Evolutionary conservation across 2,888 invertebrate species (phyloP), one percentile per base, ranked within the genome.

Genomic region (Lasioglossum zephyrum): DNA sequence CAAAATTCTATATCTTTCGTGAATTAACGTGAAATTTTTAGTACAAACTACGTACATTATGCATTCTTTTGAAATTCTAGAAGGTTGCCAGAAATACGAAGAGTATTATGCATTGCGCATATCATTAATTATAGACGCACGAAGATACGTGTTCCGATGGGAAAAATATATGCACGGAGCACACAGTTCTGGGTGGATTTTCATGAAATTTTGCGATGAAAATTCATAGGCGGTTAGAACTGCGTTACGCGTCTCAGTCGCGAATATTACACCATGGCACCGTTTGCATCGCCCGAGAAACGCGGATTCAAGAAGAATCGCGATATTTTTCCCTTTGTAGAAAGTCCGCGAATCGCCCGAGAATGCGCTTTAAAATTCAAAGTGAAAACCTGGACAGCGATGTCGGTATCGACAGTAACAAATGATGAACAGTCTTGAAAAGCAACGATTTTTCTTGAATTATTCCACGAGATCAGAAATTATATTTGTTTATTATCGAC

Each of bases 331-430:
- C 60, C 75, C 60, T 70, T 75, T 31, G 49, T 81, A 44, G 47
- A 39, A 18, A 18, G 5, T 36, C 8, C 22, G 36, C n/a, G 66
- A 44, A 57, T 70, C 18, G 70, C 60, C 22, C n/a, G 75, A 63
- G 60, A 49, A 49, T 76, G 81, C 60, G 81, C 41, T 75, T 76
- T 76, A 83, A 81, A 83, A 83, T 80, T 83, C 53, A 60, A 63
- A 81, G 44, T 36, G 53, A 41, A 44, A 57, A 36, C 36, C 39
- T 9, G 8, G 22, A 18, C 36, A 31, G 31, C 41, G 16, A 36
- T 49, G 53, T 3, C 36, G 6, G 41, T 47, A 31, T 41, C 41
- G 36, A 39, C 18, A 1, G 9, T 22, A 9, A 66, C 66, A 22
- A 66, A 66, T 9, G 31, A 63, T 0, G 63, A 31, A 31, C 31